phyloP scores from a whole-genome alignment of 2,888 invertebrate species.

The Spatulosminthurus flaviceps region DNA sequence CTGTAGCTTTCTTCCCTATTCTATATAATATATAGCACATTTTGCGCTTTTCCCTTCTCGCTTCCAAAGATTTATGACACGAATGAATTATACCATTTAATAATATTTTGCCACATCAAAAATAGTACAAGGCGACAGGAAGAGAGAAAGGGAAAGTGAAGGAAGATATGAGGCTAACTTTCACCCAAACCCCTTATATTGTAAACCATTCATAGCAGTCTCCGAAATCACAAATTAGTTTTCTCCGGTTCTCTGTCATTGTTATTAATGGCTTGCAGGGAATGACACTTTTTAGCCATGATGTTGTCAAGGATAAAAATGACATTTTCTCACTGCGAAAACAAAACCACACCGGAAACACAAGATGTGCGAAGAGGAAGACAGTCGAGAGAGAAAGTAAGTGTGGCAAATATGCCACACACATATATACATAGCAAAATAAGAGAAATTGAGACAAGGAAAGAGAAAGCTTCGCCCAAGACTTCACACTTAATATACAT shows the following conservation, averaged over 20 bases:
- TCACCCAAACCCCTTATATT: slow-evolving; percentile 19
- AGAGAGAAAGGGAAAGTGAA: slow-evolving; percentile 42
- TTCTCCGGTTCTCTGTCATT: slow-evolving; percentile 58
- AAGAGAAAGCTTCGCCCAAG: too few species aligned
- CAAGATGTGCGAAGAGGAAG: neutral
- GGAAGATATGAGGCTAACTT: slow-evolving; percentile 8
- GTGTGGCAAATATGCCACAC: neutral
- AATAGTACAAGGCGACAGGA: neutral
- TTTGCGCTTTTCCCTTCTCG: neutral
- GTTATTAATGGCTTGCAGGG: slow-evolving; percentile 61
- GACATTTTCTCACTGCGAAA: slow-evolving; percentile 54
- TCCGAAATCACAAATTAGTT: slow-evolving; percentile 60
- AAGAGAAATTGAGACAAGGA: too few species aligned
- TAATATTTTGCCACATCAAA: slow-evolving; percentile 60
- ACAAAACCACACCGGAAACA: slow-evolving; percentile 37
- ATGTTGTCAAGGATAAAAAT: slow-evolving; percentile 59
- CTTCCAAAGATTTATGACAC: slow-evolving; percentile 60
- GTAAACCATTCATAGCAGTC: slow-evolving; percentile 6
- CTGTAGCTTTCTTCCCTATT: neutral
- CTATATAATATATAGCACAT: neutral
- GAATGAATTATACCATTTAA: slow-evolving; percentile 63
- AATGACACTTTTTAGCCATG: slow-evolving; percentile 57
- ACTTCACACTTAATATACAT: too few species aligned
- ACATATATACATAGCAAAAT: too few species aligned
- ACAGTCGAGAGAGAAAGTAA: slow-evolving; percentile 10